phyloP scores from a whole-genome alignment of 2,888 invertebrate species.

The Lasioglossum zephyrum region DNA sequence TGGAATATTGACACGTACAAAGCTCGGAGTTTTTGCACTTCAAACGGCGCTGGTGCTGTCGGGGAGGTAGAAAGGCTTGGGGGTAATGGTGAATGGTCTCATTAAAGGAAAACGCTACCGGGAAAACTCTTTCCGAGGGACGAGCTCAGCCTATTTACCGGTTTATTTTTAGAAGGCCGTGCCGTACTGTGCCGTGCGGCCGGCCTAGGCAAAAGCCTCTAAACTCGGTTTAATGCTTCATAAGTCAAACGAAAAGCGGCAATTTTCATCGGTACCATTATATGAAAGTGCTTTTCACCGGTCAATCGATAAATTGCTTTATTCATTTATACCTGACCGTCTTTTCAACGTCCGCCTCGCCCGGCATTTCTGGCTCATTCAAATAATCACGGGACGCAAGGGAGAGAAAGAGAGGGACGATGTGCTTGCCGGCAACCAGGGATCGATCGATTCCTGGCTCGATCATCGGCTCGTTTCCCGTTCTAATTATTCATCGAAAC shows the following conservation, averaged over 20 bases:
- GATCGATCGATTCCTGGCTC: slow-evolving; percentile 23
- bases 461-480: slow-evolving; percentile 4
- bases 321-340: slow-evolving; percentile 40
- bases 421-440: background rate
- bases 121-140: slow-evolving; percentile 49
- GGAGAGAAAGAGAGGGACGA: background rate
- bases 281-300: slow-evolving; percentile 49
- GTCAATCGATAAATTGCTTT: slow-evolving; percentile 64
- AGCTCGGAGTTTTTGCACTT: slow-evolving; percentile 44
- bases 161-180: slow-evolving; percentile 57
- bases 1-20: slow-evolving; percentile 52
- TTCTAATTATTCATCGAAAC: slow-evolving; percentile 27
- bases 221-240: slow-evolving; percentile 63
- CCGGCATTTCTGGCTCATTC: slow-evolving; percentile 37
- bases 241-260: slow-evolving; percentile 59
- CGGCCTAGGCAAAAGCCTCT: slow-evolving; percentile 48
- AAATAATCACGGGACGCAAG: slow-evolving; percentile 30
- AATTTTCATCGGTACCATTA: slow-evolving; percentile 63
- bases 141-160: slow-evolving; percentile 58
- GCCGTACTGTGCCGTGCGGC: background rate
- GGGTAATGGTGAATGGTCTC: slow-evolving; percentile 53
- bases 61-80: slow-evolving; percentile 7
- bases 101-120: slow-evolving; percentile 57
- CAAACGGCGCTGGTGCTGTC: slow-evolving; percentile 20
- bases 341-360: slow-evolving; percentile 33